Evolutionary conservation across 2,888 invertebrate genomes (phyloP).

Genomic region (Leucoma salicis): DNA sequence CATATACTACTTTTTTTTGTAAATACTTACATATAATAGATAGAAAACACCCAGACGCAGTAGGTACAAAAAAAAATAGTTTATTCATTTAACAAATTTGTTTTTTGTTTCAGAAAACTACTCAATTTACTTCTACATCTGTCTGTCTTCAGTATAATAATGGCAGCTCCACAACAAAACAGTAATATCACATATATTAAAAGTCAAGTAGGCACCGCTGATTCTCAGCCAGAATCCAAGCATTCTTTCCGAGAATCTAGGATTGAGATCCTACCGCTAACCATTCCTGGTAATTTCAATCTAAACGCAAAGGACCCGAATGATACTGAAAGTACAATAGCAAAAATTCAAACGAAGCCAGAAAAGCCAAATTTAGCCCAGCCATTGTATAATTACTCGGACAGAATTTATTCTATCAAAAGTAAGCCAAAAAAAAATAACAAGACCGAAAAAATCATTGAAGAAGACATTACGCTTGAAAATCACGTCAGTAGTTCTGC

Average conservation of each 20-base stretch:
- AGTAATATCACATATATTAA: conserved; percentile 60
- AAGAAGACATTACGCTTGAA: background rate
- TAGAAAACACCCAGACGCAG: too few relatives aligned
- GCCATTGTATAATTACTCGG: conserved; percentile 20
- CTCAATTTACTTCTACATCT: conserved; percentile 42
- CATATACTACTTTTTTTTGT: too few relatives aligned
- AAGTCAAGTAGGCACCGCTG: conserved; percentile 41
- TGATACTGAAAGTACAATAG: background rate
- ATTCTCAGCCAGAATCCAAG: conserved; percentile 13
- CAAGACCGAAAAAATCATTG: background rate
- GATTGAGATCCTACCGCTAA: conserved; percentile 50
- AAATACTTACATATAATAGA: too few relatives aligned
- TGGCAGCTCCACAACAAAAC: conserved; percentile 52
- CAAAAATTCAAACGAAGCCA: background rate
- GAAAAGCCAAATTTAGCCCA: conserved; percentile 5
- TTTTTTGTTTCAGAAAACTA: conserved; percentile 48
- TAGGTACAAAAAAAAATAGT: too few relatives aligned
- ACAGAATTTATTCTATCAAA: conserved; percentile 24
- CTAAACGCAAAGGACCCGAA: conserved; percentile 1
- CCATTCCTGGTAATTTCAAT: conserved; percentile 34
- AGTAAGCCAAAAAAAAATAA: conserved; percentile 14
- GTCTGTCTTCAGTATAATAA: conserved; percentile 36
- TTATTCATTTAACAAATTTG: background rate
- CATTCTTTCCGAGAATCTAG: conserved; percentile 35
- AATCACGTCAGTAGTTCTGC: background rate